Evolutionary conservation across 2,797 vertebrate genomes (phyloP), one percentile per base, ranked within the genome.

Genomic region (Sebastes taczanowskii): DNA sequence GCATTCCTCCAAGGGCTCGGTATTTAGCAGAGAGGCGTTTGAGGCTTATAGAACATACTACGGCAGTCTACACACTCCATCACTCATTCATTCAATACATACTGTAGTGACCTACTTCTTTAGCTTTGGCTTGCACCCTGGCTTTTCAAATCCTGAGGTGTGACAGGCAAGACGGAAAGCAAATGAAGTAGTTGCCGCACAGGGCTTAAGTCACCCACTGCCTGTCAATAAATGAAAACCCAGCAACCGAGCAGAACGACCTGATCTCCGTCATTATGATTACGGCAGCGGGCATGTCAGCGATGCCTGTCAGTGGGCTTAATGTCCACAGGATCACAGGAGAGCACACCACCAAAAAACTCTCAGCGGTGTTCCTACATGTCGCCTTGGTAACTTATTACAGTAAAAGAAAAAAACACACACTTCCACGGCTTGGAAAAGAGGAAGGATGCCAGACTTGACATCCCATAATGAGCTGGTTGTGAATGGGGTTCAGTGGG

Each of bases 361-460:
- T 56, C 80, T 79, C 84, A 80, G 85, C 56, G 6, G 73, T 78
- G 77, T 71, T 80, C 67, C 73, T 63, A 49, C 83, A 85, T 66
- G 93, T 94, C 92, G 87, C 90, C 92, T 68, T 91, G 92, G 93
- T 78, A 93, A 94, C 93, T 83, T 71, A 66, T 89, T 86, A 77
- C 62, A 84, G 77, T 53, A 58, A 65, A 86, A 74, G 74, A 78
- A 52, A 66, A 75, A 63, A 27, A 69, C 14, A 59, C 34, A 68
- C 70, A 79, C 76, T 70, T 77, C 58, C 77, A 84, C 16, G 46
- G 75, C 59, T 78, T 74, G 52, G 66, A 82, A 78, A 89, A 84
- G 67, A 82, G 77, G 63, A 81, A 68, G 62, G 77, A 85, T 80
- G 77, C 76, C 89, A 91, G 87, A 91, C 73, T 84, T 93, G 89